phyloP scores from a whole-genome alignment of 2,888 invertebrate species.

The Andrena bucephala region DNA sequence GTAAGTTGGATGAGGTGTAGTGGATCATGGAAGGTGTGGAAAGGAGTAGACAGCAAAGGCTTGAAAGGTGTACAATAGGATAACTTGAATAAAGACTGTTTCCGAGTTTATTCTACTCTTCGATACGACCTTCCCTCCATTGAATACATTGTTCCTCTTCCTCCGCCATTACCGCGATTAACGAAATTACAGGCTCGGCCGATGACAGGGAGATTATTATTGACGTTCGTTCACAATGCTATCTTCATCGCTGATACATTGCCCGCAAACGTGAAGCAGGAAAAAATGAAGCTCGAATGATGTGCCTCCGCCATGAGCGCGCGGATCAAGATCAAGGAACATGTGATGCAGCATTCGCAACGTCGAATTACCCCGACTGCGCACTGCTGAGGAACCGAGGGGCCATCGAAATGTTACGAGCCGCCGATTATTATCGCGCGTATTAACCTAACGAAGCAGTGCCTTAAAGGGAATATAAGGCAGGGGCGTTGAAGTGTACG shows the following conservation, averaged over 20 bases:
- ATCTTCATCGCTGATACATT: slow-evolving; percentile 35
- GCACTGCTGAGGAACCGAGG: slow-evolving; percentile 2
- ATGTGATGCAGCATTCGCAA: neutral
- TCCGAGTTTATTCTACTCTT: neutral
- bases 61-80: no score
- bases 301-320: neutral
- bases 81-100: no score
- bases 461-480: slow-evolving; percentile 44
- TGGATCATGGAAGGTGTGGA: neutral
- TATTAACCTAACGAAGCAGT: slow-evolving; percentile 54
- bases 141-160: neutral
- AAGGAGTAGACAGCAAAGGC: no score
- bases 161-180: slow-evolving; percentile 16
- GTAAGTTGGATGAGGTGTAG: neutral
- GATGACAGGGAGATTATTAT: slow-evolving; percentile 1
- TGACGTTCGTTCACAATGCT: slow-evolving; percentile 17
- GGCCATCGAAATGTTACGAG: slow-evolving; percentile 46
- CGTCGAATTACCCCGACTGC: slow-evolving; percentile 15
- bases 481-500: slow-evolving; percentile 28
- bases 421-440: slow-evolving; percentile 50
- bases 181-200: slow-evolving; percentile 22
- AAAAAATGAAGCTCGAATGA: neutral
- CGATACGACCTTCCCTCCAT: neutral
- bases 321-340: slow-evolving; percentile 26
- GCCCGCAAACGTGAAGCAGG: slow-evolving; percentile 5